Evolutionary conservation across 1,140 invertebrate species (phyloP).

Genomic region (Psix sp.): DNA sequence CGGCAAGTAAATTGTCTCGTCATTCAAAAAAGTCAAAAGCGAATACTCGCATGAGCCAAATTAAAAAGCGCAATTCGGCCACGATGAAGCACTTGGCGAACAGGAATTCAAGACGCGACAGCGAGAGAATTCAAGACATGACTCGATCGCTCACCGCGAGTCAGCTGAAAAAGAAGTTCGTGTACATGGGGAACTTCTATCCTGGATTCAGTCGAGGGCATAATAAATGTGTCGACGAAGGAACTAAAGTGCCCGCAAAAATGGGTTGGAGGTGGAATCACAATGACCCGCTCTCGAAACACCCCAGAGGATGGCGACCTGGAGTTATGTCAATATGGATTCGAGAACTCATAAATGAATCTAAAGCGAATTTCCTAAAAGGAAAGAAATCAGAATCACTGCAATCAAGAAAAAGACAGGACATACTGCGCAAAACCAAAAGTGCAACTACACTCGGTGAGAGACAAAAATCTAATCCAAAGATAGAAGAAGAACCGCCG

Average conservation of each 20-base stretch:
- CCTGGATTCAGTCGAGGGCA: constrained; percentile 60
- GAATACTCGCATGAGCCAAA: no score
- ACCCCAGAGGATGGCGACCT: no score
- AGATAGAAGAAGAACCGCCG: background rate
- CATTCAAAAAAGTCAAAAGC: no score
- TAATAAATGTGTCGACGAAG: constrained; percentile 54
- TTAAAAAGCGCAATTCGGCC: no score
- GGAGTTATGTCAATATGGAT: constrained; percentile 61
- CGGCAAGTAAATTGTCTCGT: no score
- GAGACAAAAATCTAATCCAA: background rate
- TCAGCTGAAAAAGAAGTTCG: constrained; percentile 28
- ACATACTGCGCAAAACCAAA: constrained; percentile 3
- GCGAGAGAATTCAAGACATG: constrained; percentile 50
- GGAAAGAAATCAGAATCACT: constrained; percentile 38
- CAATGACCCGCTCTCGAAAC: constrained; percentile 26
- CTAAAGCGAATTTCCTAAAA: constrained; percentile 55
- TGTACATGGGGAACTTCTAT: constrained; percentile 62
- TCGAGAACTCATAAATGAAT: constrained; percentile 64
- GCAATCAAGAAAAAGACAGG: constrained; percentile 20
- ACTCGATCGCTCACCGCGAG: background rate
- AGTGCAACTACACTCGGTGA: background rate
- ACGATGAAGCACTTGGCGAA: no score
- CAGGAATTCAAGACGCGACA: background rate
- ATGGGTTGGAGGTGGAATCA: constrained; percentile 70
- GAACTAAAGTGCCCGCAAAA: constrained; percentile 60